These are phyloP conservation scores for Corythaeola cristata DNA, from an alignment of 2,113 vertebrate genomes.

Conservation along the genomic window DNA sequence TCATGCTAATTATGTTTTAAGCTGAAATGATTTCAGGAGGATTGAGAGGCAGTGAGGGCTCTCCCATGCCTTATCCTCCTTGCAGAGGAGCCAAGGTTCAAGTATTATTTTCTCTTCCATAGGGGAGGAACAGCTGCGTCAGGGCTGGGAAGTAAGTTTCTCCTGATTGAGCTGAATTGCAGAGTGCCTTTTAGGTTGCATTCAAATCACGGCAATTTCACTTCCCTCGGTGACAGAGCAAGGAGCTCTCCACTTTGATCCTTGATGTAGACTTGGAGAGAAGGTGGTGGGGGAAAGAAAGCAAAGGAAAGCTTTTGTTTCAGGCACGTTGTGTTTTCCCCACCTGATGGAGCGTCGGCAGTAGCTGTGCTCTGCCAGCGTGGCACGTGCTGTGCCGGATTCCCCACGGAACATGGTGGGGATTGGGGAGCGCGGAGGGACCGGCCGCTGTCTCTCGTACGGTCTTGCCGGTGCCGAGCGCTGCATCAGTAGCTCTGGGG, in stretches of 20 bases:
- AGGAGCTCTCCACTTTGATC: not conserved
- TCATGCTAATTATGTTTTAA: constrained; percentile 20
- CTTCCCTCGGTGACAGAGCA: constrained; percentile 23
- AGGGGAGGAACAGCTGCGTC: constrained; percentile 8
- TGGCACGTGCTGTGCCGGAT: not conserved
- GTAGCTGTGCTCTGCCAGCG: not conserved
- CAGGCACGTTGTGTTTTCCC: not conserved
- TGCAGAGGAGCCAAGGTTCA: not conserved
- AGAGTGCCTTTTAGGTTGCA: constrained; percentile 1
- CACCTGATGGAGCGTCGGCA: not conserved
- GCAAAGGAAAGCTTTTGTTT: not conserved
- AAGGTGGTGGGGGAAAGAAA: not conserved
- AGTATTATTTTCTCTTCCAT: not conserved
- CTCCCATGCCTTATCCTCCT: constrained; percentile 1
- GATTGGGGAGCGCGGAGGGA: not conserved
- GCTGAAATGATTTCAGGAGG: not conserved
- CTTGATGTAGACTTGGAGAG: not conserved
- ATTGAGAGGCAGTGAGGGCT: not conserved
- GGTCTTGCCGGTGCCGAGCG: fast-evolving
- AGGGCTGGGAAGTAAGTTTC: constrained; percentile 6
- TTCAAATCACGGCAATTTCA: not conserved
- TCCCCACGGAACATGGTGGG: not conserved
- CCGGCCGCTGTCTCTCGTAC: fast-evolving
- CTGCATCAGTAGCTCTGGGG: fast-evolving
- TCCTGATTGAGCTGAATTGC: constrained; percentile 27